Evolutionary conservation across 2,888 invertebrate species (phyloP).

Genomic region (Allophyes oxyacanthae): DNA sequence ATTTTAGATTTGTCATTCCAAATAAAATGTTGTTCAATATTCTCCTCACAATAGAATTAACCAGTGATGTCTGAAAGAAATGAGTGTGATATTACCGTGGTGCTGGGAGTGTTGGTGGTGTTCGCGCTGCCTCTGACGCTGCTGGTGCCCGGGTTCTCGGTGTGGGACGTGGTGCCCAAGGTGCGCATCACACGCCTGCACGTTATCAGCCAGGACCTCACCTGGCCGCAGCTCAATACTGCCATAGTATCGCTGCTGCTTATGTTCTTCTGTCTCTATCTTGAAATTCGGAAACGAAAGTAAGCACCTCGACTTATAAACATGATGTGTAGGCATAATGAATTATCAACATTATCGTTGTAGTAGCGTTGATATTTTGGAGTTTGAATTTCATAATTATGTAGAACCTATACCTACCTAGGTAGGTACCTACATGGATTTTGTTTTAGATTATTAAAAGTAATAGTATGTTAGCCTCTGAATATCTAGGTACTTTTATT

Average conservation of each 20-base stretch:
- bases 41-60: slow-evolving; percentile 10
- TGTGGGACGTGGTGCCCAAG: slow-evolving; percentile 81
- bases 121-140: slow-evolving; percentile 79
- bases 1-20: slow-evolving; percentile 34
- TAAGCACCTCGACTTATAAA: slow-evolving; percentile 56
- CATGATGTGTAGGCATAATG: no score
- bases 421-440: no score
- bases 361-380: slow-evolving; percentile 1
- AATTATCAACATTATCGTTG: no score
- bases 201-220: slow-evolving; percentile 67
- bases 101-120: slow-evolving; percentile 65
- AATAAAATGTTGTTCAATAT: slow-evolving; percentile 32
- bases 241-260: slow-evolving; percentile 63
- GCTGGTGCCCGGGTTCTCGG: slow-evolving; percentile 75
- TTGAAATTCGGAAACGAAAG: slow-evolving; percentile 81
- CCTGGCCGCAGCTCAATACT: slow-evolving; percentile 77
- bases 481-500: no score
- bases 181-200: slow-evolving; percentile 73
- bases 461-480: no score
- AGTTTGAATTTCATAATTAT: no score
- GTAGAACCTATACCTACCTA: no score
- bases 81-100: slow-evolving; percentile 61
- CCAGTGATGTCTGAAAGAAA: slow-evolving; percentile 64
- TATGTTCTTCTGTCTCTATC: slow-evolving; percentile 76
- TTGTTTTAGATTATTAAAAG: no score